A percentile compares a stretch with the other conserved stretches of the same genome.
These are phyloP conservation scores for Enteromius trimaculatus DNA, from an alignment of 2,797 vertebrate species.

Conservation along the genomic window DNA sequence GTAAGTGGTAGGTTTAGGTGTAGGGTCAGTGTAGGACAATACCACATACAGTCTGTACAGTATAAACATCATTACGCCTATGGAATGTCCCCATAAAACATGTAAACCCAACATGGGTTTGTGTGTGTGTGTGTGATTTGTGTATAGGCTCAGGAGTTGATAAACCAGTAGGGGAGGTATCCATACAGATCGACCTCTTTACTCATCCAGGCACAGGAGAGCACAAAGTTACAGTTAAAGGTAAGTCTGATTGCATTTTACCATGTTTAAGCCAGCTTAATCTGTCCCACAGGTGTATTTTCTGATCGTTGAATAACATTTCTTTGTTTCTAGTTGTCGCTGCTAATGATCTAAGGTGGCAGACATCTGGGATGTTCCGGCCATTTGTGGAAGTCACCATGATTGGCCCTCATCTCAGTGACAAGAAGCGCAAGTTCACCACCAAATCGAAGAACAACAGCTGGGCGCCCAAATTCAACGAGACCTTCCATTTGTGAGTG, in stretches of 20 bases:
- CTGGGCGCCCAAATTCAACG: constrained; percentile 97
- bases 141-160: constrained; percentile 86
- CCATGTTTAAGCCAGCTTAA: background rate
- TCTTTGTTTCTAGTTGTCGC: constrained; percentile 81
- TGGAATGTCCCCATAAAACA: too few species aligned
- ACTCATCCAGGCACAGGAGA: constrained; percentile 93
- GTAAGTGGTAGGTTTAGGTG: too few species aligned
- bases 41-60: too few species aligned
- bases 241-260: constrained; percentile 67
- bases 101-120: too few species aligned
- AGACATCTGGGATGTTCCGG: constrained; percentile 96
- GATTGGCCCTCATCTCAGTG: constrained; percentile 94
- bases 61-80: too few species aligned
- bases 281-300: background rate
- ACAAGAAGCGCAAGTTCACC: constrained; percentile 96
- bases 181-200: constrained; percentile 92
- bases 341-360: constrained; percentile 95
- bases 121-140: constrained; percentile 4
- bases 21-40: too few species aligned
- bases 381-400: constrained; percentile 94
- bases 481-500: constrained; percentile 97
- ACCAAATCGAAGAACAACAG: constrained; percentile 99
- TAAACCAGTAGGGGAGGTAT: constrained; percentile 93
- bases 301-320: background rate
- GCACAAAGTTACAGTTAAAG: constrained; percentile 95